A percentile compares a stretch with the other conserved stretches of the same genome.
phyloP scores from a whole-genome alignment of 1,140 invertebrate species.

The Drosophila chauvacae region DNA sequence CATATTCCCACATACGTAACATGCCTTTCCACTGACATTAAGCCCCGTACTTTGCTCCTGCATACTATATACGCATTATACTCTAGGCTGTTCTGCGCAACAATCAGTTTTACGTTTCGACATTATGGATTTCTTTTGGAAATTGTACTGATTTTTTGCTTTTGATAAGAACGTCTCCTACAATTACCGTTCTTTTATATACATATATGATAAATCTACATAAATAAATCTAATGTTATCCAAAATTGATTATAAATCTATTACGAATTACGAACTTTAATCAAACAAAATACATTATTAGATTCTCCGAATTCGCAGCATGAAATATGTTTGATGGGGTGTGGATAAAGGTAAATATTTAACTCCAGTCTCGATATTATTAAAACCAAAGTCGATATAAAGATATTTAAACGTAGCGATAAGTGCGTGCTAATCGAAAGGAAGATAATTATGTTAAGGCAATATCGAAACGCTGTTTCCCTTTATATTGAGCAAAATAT shows the following conservation, averaged over 20 bases:
- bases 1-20: background rate
- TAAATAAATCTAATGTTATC: conserved; percentile 55
- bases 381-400: background rate
- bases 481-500: no score
- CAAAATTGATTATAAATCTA: conserved; percentile 65
- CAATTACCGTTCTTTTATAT: conserved; percentile 39
- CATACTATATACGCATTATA: conserved; percentile 12
- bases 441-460: no score
- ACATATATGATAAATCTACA: conserved; percentile 28
- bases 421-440: no score
- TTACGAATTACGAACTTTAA: conserved; percentile 62
- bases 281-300: conserved; percentile 64
- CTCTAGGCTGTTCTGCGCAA: conserved; percentile 47
- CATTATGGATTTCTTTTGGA: conserved; percentile 42
- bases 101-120: conserved; percentile 52
- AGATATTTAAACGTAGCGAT: no score
- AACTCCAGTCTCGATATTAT: background rate
- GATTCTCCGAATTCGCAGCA: conserved; percentile 41
- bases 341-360: background rate
- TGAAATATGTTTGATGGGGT: background rate
- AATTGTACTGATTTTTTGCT: conserved; percentile 70
- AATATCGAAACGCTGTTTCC: no score
- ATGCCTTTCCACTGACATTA: conserved; percentile 41
- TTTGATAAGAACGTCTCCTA: conserved; percentile 35
- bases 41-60: conserved; percentile 30